Evolutionary conservation across 2,888 invertebrate genomes (phyloP).

Genomic region (Leptopilina myrica): DNA sequence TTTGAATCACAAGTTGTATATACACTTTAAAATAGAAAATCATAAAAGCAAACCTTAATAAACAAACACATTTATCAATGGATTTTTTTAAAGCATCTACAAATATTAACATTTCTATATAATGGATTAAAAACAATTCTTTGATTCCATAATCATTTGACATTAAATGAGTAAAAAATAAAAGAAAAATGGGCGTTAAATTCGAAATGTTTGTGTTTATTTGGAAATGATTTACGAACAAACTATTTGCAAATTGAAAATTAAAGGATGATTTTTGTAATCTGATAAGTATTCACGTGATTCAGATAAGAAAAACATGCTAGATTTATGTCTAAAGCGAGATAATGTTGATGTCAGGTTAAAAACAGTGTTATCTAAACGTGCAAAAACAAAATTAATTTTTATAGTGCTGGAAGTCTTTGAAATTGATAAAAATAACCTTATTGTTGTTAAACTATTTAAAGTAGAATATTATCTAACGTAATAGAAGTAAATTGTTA

Average conservation of each 20-base stretch:
- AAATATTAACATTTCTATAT: too few relatives aligned
- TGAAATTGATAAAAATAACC: slow-evolving; percentile 4
- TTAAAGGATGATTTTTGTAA: not conserved
- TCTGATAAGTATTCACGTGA: not conserved
- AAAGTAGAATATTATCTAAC: too few relatives aligned
- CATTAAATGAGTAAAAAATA: too few relatives aligned
- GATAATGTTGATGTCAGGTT: not conserved
- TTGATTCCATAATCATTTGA: too few relatives aligned
- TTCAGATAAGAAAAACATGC: not conserved
- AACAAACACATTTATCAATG: not conserved
- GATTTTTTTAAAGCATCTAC: too few relatives aligned
- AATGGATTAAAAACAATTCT: too few relatives aligned
- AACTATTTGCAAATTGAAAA: too few relatives aligned
- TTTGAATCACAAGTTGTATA: not conserved
- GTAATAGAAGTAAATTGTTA: too few relatives aligned
- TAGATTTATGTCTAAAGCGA: slow-evolving; percentile 4
- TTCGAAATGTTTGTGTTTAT: not conserved
- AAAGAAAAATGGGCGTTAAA: too few relatives aligned
- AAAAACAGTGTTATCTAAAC: slow-evolving; percentile 4
- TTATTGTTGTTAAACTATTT: too few relatives aligned
- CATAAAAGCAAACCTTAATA: not conserved
- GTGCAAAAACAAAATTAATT: slow-evolving; percentile 9
- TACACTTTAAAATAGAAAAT: not conserved
- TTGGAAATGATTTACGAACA: not conserved
- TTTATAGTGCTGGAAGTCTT: slow-evolving; percentile 3